These are phyloP conservation scores for Pyrgus malvae DNA, from an alignment of 2,888 invertebrate species.

Conservation along the genomic window DNA sequence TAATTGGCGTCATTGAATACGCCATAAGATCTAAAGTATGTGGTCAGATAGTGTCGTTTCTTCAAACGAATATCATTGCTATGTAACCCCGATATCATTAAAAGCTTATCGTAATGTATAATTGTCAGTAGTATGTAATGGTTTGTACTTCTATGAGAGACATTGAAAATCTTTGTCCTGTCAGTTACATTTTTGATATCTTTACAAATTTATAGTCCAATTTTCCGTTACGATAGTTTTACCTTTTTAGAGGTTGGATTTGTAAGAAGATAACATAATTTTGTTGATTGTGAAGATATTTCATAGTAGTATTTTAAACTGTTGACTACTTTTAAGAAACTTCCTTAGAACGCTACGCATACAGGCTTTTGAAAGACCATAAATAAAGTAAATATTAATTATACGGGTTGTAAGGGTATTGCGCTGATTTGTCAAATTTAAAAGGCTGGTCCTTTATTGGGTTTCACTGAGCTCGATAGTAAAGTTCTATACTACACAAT, in stretches of 20 bases:
- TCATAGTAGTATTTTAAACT: conserved; percentile 67
- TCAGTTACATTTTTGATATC: conserved; percentile 67
- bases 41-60: not conserved
- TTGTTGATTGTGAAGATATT: conserved; percentile 59
- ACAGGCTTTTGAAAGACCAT: conserved; percentile 25
- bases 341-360: conserved; percentile 56
- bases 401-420: conserved; percentile 17
- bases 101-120: conserved; percentile 20
- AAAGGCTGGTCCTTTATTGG: too few relatives aligned
- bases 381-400: conserved; percentile 23
- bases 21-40: not conserved
- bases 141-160: conserved; percentile 21
- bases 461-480: too few relatives aligned
- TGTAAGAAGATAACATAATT: conserved; percentile 48
- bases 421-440: conserved; percentile 19
- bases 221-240: conserved; percentile 59
- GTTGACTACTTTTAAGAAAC: conserved; percentile 78
- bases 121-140: conserved; percentile 20
- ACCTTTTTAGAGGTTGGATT: conserved; percentile 59
- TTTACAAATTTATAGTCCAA: conserved; percentile 70
- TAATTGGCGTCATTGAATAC: not conserved
- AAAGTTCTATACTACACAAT: too few relatives aligned
- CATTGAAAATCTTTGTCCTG: conserved; percentile 20
- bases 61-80: conserved; percentile 15
- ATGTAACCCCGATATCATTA: conserved; percentile 24